Conservation (phyloP, 2,797 vertebrate genomes). For the Amblyopsis hoosieri region DNA sequence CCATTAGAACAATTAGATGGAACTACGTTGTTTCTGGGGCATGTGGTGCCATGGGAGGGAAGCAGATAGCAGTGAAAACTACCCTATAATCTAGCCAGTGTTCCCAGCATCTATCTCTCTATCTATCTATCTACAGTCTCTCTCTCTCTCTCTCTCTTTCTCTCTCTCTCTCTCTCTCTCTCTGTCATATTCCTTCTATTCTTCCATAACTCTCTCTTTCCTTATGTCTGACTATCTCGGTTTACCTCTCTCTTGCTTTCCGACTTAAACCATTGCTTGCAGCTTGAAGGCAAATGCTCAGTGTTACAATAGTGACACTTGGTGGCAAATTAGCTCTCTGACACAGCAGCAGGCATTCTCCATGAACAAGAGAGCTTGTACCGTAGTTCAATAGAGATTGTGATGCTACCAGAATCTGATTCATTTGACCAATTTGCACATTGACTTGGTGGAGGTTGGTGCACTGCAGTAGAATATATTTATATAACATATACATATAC, state of each 20-base stretch:
- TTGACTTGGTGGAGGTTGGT: neutral
- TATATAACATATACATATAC: neutral
- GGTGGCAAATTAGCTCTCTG: conserved; percentile 51
- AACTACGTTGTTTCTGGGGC: conserved; percentile 73
- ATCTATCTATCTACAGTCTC: neutral
- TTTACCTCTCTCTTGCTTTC: conserved; percentile 11
- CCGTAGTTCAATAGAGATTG: neutral
- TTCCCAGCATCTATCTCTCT: conserved; percentile 47
- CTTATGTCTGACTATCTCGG: too few species aligned
- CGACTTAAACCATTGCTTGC: conserved; percentile 19
- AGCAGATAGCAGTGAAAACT: conserved; percentile 23
- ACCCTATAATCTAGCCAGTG: conserved; percentile 54
- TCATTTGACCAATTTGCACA: neutral
- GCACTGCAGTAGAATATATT: neutral
- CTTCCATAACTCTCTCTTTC: neutral
- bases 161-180: neutral
- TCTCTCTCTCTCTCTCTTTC: neutral
- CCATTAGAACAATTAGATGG: conserved; percentile 77
- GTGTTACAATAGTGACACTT: conserved; percentile 74
- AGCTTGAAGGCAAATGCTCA: conserved; percentile 11
- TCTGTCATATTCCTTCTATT: too few species aligned
- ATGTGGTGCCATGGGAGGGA: conserved; percentile 47
- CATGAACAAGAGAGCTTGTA: neutral
- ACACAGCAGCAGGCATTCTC: conserved; percentile 29
- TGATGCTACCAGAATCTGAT: too few species aligned